Percentiles rank a stretch among this genome's conserved stretches.
These are phyloP conservation scores for Nomia melanderi DNA, from an alignment of 1,140 invertebrate genomes.

Conservation along the genomic window DNA sequence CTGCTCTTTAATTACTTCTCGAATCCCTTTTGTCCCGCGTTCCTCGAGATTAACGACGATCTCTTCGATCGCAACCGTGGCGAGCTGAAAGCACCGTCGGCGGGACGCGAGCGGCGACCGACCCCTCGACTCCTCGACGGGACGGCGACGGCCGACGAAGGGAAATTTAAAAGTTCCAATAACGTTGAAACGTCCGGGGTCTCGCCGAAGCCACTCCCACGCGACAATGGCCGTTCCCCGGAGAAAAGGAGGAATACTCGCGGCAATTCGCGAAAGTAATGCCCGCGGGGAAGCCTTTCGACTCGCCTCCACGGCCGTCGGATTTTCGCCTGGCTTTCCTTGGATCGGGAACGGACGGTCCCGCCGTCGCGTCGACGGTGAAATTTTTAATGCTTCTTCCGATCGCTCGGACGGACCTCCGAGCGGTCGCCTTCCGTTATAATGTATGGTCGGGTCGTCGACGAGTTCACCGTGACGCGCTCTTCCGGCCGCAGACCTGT, in stretches of 20 bases:
- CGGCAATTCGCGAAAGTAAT: constrained; percentile 11
- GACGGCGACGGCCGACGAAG: not conserved
- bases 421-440: constrained; percentile 19
- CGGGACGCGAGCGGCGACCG: no score
- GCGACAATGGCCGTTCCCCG: not conserved
- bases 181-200: constrained; percentile 25
- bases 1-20: constrained; percentile 66
- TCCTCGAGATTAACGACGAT: constrained; percentile 59
- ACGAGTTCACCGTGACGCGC: constrained; percentile 17
- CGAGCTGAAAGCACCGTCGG: not conserved
- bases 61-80: constrained; percentile 55
- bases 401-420: no score
- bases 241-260: not conserved
- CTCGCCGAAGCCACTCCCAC: not conserved
- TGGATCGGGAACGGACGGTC: not conserved
- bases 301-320: not conserved
- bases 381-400: no score
- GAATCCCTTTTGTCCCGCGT: constrained; percentile 44
- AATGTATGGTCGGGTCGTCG: constrained; percentile 45
- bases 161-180: constrained; percentile 36
- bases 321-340: not conserved
- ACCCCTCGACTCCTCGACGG: constrained; percentile 1
- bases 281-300: not conserved
- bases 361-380: not conserved
- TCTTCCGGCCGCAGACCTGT: constrained; percentile 33